phyloP scores from a whole-genome alignment of 2,113 vertebrate species.

The Pygathrix nemaeus region DNA sequence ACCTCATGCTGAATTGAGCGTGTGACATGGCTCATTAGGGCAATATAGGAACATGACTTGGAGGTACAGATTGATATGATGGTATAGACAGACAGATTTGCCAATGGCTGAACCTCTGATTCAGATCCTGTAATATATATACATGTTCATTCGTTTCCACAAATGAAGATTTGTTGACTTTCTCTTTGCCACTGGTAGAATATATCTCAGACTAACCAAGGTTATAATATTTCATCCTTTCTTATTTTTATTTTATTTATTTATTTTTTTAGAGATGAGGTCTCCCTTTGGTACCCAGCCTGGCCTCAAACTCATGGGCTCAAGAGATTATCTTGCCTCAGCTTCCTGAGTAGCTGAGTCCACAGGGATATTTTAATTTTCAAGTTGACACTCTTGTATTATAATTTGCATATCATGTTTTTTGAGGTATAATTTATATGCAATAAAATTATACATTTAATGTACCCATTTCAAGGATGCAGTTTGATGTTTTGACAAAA shows the following conservation, averaged over 20 bases:
- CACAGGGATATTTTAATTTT: no score
- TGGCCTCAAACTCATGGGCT: no score
- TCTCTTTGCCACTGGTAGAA: not conserved
- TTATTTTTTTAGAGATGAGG: no score
- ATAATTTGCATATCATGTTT: not conserved
- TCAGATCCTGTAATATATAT: not conserved
- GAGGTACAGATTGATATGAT: not conserved
- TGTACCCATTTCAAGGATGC: not conserved
- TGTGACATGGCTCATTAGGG: not conserved
- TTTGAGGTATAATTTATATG: not conserved
- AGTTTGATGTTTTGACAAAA: not conserved
- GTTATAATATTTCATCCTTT: not conserved
- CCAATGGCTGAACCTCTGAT: not conserved
- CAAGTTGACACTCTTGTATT: not conserved
- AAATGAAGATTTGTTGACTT: not conserved
- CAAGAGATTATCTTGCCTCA: no score
- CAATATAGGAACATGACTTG: not conserved
- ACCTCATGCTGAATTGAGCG: not conserved
- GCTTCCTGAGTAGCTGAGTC: no score
- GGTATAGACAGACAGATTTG: not conserved
- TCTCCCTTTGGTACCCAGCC: no score
- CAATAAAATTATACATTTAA: not conserved
- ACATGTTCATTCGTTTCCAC: not conserved
- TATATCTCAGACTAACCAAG: not conserved
- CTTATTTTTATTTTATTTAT: not conserved